phyloP scores from a whole-genome alignment of 2,888 invertebrate species.

The Atethmia centrago region DNA sequence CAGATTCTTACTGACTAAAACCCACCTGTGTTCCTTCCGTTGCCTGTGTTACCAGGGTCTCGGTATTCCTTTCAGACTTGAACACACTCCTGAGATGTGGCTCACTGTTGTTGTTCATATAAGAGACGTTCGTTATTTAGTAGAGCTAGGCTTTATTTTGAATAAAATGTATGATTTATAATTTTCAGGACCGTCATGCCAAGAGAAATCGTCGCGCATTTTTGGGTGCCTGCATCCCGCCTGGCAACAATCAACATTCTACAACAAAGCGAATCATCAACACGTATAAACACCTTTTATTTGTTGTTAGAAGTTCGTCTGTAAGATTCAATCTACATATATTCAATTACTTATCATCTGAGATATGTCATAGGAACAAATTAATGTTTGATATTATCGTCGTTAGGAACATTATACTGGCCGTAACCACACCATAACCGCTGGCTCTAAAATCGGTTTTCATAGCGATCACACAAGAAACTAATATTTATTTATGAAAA shows the following conservation, averaged over 20 bases:
- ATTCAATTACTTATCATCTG: conserved; percentile 71
- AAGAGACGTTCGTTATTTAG: neutral
- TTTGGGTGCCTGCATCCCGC: conserved; percentile 82
- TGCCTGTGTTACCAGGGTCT: too few species aligned
- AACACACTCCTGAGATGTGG: conserved; percentile 1
- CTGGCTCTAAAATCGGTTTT: conserved; percentile 66
- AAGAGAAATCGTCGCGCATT: conserved; percentile 78
- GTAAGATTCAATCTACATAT: conserved; percentile 72
- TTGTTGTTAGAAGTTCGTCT: conserved; percentile 74
- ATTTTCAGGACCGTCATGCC: conserved; percentile 82
- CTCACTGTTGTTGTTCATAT: conserved; percentile 19
- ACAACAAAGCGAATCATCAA: conserved; percentile 60
- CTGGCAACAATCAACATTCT: conserved; percentile 72
- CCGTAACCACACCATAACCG: conserved; percentile 50
- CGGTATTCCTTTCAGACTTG: too few species aligned
- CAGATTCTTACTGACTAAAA: too few species aligned
- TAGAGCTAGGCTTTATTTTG: neutral
- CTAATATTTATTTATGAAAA: conserved; percentile 67
- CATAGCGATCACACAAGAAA: conserved; percentile 61
- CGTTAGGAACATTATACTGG: conserved; percentile 39
- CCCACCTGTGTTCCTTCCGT: too few species aligned
- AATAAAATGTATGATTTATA: conserved; percentile 24
- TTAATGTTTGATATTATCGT: conserved; percentile 49
- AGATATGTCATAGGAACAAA: conserved; percentile 58
- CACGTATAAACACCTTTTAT: conserved; percentile 70